Evolutionary conservation across 64 coral and sea anemone genomes (phyloP).

Genomic region (Montipora cactus): DNA sequence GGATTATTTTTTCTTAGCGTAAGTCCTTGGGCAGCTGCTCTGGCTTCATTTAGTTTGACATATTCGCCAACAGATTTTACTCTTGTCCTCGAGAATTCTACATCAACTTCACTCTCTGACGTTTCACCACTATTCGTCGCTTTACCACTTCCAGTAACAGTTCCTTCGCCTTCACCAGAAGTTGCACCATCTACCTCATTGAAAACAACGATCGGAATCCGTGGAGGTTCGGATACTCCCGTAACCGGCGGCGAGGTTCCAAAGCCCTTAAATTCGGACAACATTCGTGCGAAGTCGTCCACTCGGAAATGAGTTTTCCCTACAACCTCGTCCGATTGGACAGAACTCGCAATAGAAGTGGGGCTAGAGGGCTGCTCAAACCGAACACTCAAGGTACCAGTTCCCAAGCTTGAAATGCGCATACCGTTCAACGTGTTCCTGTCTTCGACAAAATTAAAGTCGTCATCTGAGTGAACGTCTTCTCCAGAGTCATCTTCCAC

Average conservation of each 20-base stretch:
- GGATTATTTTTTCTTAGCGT: background rate
- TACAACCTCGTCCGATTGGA: background rate
- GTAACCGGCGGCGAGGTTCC: background rate
- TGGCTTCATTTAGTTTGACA: slow-evolving; percentile 55
- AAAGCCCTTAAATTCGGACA: slow-evolving; percentile 91
- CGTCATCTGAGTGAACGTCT: slow-evolving; percentile 90
- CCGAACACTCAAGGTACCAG: background rate
- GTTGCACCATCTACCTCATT: background rate
- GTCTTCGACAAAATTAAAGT: slow-evolving; percentile 95
- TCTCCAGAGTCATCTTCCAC: slow-evolving; percentile 55
- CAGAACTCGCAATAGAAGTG: background rate
- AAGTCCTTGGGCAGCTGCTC: slow-evolving; percentile 43
- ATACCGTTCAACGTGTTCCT: slow-evolving; percentile 22
- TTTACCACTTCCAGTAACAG: background rate
- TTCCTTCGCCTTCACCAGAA: background rate
- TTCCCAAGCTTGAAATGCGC: slow-evolving; percentile 10
- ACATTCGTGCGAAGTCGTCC: slow-evolving; percentile 90
- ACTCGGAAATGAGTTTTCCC: slow-evolving; percentile 51
- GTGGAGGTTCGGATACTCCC: slow-evolving; percentile 41
- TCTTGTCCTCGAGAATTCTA: slow-evolving; percentile 15
- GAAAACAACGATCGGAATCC: slow-evolving; percentile 16
- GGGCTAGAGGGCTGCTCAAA: background rate
- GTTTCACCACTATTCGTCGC: background rate
- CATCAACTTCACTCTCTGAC: background rate
- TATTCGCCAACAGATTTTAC: slow-evolving; percentile 46